Evolutionary conservation across 2,113 vertebrate genomes (phyloP), one percentile per base, ranked within the genome.

Genomic region (Spizaetus ornatus): DNA sequence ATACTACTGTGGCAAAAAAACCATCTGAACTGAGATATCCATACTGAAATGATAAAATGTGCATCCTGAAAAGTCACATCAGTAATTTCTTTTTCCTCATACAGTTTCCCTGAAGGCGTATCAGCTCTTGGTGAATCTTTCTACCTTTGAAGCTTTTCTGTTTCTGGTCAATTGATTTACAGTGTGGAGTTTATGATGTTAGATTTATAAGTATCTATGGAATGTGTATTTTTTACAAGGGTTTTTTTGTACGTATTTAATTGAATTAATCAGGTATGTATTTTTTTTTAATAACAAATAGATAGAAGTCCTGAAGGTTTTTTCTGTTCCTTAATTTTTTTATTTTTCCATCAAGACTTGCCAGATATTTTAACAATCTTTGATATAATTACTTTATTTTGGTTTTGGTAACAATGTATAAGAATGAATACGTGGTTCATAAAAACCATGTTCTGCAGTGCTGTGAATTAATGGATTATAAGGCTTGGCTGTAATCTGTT

Each of bases 401-500:
- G 2, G 4, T 10, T 83, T 77, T 76, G 18, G 13, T 43, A 45
- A 34, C 6, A 43, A 40, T 45, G 3, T 58, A 10, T 65, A 29
- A 69, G 40, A 62, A 85, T 66, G 10, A 83, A 21, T 66, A 52
- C 6, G 48, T n/a, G 11, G 18, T 45, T 77, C 20, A 45, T 38
- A 81, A 59, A 91, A 90, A 32, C 2, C 3, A 4, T 62, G 4
- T 58, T 88, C 42, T 70, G 38, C 16, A 71, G 2, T 61, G 15
- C 32, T 89, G 14, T 55, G 65, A 70, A 86, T 67, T 80, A 87
- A 58, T 82, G 22, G 14, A 56, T 78, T 25, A 71, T 50, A 96
- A 69, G 59, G 31, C 83, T 73, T 96, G 96, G 4, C 96, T 97
- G 71, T 98, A 98, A 98, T 84, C 92, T 89, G 45, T 91, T 97